These are phyloP conservation scores for Colossoma macropomum DNA, from an alignment of 2,113 vertebrate species.

Conservation along the genomic window DNA sequence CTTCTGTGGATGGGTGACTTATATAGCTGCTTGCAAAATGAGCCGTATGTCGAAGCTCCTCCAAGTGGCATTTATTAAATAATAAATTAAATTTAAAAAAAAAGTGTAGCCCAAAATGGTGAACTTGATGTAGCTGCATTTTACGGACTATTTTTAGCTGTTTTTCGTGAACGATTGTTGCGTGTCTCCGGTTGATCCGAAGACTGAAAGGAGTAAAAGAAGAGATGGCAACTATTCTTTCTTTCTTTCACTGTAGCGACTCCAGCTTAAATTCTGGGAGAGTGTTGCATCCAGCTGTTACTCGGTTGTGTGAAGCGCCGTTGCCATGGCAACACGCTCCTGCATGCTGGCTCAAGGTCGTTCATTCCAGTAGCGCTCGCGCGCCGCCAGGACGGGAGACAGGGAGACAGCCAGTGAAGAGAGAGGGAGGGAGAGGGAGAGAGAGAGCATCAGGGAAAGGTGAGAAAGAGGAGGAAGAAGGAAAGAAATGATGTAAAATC, in stretches of 20 bases:
- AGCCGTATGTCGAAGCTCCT: background rate
- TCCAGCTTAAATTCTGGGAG: constrained; percentile 78
- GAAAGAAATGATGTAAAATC: constrained; percentile 13
- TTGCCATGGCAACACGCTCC: constrained; percentile 65
- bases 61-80: background rate
- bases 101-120: background rate
- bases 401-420: constrained; percentile 51
- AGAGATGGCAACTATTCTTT: background rate
- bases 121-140: no score
- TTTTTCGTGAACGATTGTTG: no score
- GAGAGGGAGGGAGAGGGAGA: constrained; percentile 37
- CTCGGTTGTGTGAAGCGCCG: constrained; percentile 62
- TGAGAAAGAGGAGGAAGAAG: background rate
- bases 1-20: background rate
- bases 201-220: background rate
- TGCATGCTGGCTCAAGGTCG: constrained; percentile 71
- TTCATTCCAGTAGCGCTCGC: constrained; percentile 66
- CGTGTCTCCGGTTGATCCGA: no score
- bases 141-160: no score
- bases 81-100: background rate
- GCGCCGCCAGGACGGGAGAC: constrained; percentile 74
- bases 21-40: background rate
- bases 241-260: constrained; percentile 45
- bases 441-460: constrained; percentile 14
- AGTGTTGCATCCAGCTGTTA: constrained; percentile 64